These are phyloP conservation scores for Acinonyx jubatus DNA, from an alignment of 2,113 vertebrate species.

Conservation along the genomic window DNA sequence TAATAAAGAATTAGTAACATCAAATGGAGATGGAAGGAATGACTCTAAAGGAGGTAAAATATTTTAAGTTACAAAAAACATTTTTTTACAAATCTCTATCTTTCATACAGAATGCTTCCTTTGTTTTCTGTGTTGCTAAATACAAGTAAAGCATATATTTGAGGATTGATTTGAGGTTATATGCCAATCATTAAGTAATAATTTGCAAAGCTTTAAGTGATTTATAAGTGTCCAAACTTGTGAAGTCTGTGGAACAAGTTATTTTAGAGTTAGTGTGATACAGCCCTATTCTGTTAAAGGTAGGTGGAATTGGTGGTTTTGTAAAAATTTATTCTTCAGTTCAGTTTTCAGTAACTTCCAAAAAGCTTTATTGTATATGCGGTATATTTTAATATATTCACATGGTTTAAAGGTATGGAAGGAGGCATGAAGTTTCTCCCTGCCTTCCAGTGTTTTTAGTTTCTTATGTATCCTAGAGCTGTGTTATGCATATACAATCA, in stretches of 20 bases:
- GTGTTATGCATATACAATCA: background rate
- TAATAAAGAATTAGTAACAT: constrained; percentile 70
- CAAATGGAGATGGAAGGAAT: constrained; percentile 54
- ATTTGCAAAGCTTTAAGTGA: background rate
- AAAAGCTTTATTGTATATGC: background rate
- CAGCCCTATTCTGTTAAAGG: background rate
- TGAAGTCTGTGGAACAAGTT: background rate
- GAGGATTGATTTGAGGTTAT: background rate
- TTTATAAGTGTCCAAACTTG: background rate
- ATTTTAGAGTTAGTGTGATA: background rate
- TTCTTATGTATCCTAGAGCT: background rate
- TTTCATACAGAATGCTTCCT: background rate
- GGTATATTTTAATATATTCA: background rate
- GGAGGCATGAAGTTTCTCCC: background rate
- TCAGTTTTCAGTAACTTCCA: background rate
- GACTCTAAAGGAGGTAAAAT: constrained; percentile 88
- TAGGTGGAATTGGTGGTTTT: background rate
- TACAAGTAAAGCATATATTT: background rate
- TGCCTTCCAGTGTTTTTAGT: background rate
- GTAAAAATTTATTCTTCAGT: background rate
- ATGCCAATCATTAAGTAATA: background rate
- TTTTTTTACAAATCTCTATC: background rate
- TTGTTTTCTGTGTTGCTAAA: background rate
- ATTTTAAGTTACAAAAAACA: background rate
- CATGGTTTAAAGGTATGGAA: background rate